phyloP scores from a whole-genome alignment of 2,113 vertebrate species.

The Clarias batrachus region DNA sequence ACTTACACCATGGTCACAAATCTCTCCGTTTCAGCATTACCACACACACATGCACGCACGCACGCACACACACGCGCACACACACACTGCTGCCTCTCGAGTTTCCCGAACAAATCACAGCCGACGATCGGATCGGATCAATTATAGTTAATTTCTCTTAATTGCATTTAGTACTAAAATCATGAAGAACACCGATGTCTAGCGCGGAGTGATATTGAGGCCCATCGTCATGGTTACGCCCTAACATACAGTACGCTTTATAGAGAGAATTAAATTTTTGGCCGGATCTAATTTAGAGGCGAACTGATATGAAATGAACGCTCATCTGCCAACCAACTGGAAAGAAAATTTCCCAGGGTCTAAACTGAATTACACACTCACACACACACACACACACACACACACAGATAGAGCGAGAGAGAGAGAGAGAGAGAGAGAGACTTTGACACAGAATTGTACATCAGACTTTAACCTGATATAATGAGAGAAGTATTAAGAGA shows the following conservation, averaged over 20 bases:
- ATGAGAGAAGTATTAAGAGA: no score
- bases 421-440: background rate
- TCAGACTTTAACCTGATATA: no score
- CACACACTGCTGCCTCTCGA: background rate
- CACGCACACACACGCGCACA: background rate
- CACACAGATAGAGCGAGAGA: background rate
- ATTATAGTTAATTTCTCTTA: background rate
- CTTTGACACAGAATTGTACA: no score
- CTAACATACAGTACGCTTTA: background rate
- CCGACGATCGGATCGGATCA: no score
- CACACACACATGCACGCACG: background rate
- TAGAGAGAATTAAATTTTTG: background rate
- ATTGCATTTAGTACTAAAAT: background rate
- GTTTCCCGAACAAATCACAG: background rate
- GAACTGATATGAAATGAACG: background rate
- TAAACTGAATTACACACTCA: background rate
- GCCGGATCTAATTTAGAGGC: slow-evolving; percentile 7
- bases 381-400: no score
- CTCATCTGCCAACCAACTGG: background rate
- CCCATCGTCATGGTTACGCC: background rate
- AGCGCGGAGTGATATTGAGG: background rate
- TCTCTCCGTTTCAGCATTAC: no score
- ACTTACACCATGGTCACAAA: background rate
- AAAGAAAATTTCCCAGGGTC: background rate
- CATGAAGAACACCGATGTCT: background rate